Conservation (phyloP, 64 coral and sea anemone genomes). For the Stylophora pistillata region DNA sequence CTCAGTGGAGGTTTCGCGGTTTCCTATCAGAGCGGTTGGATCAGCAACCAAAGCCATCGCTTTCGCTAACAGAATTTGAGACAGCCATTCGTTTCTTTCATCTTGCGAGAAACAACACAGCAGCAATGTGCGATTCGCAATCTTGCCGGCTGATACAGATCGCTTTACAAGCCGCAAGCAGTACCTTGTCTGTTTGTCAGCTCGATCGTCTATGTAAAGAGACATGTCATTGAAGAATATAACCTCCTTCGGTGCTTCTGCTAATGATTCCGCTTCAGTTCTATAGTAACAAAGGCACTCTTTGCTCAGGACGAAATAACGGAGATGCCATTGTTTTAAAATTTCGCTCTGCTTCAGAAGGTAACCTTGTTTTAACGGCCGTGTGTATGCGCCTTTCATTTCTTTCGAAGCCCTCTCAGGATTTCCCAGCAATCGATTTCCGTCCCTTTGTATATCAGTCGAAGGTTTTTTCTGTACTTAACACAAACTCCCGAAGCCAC, state of each 20-base stretch:
- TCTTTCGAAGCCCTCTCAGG: neutral
- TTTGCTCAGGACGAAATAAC: conserved; percentile 86
- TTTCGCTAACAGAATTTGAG: conserved; percentile 78
- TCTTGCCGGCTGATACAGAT: conserved; percentile 7
- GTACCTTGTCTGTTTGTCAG: conserved; percentile 61
- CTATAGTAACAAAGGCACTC: conserved; percentile 85
- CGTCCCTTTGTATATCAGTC: too few species aligned
- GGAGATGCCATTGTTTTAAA: conserved; percentile 85
- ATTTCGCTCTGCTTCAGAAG: conserved; percentile 82
- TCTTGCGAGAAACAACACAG: conserved; percentile 66
- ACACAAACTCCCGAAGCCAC: too few species aligned
- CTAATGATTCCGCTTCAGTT: conserved; percentile 58
- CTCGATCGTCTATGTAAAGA: conserved; percentile 62
- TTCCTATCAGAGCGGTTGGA: conserved; percentile 44
- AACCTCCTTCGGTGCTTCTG: conserved; percentile 59
- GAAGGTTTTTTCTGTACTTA: too few species aligned
- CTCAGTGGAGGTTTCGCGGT: neutral
- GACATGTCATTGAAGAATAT: conserved; percentile 97
- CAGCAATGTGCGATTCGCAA: conserved; percentile 42
- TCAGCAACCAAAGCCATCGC: conserved; percentile 58
- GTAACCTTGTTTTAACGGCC: conserved; percentile 67
- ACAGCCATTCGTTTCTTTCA: conserved; percentile 84
- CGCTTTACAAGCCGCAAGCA: conserved; percentile 82
- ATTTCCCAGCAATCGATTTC: neutral
- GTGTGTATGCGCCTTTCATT: neutral